Evolutionary conservation across 2,888 invertebrate species (phyloP).

Genomic region (Nycteola revayana): DNA sequence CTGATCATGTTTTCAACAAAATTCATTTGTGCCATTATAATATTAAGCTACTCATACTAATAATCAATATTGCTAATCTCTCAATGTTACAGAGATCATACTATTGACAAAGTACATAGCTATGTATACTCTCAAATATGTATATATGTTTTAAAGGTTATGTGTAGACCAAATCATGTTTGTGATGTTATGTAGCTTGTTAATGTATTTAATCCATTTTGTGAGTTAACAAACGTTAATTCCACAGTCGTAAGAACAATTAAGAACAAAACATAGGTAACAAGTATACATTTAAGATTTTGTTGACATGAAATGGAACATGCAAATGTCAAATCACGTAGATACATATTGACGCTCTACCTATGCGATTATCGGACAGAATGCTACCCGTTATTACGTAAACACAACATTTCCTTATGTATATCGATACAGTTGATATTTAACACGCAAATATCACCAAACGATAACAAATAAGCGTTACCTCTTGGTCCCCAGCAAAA

Average conservation of each 20-base stretch:
- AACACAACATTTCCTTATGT: conserved; percentile 63
- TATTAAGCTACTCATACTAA: neutral
- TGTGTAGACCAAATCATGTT: conserved; percentile 14
- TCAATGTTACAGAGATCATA: conserved; percentile 1
- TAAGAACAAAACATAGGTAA: conserved; percentile 15
- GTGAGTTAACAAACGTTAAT: neutral
- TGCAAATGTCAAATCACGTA: conserved; percentile 63
- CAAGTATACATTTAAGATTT: conserved; percentile 35
- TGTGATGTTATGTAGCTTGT: conserved; percentile 30
- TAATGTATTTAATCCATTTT: conserved; percentile 20
- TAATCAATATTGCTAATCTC: neutral
- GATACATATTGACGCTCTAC: conserved; percentile 41
- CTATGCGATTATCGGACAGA: conserved; percentile 50
- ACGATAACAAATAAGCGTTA: conserved; percentile 51
- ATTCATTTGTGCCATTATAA: too few species aligned
- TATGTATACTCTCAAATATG: conserved; percentile 5
- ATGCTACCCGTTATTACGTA: conserved; percentile 70
- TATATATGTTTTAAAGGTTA: conserved; percentile 24
- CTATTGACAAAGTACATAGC: neutral
- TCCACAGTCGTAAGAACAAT: conserved; percentile 2
- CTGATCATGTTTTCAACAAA: too few species aligned
- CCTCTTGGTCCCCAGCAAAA: conserved; percentile 78
- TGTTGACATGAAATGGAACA: conserved; percentile 63
- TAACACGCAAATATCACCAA: conserved; percentile 35
- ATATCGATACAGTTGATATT: conserved; percentile 39